Percentiles rank a stretch among this genome's conserved stretches.
These are phyloP conservation scores for Neodontobutis hainanensis DNA, from an alignment of 2,113 vertebrate species.

Conservation along the genomic window DNA sequence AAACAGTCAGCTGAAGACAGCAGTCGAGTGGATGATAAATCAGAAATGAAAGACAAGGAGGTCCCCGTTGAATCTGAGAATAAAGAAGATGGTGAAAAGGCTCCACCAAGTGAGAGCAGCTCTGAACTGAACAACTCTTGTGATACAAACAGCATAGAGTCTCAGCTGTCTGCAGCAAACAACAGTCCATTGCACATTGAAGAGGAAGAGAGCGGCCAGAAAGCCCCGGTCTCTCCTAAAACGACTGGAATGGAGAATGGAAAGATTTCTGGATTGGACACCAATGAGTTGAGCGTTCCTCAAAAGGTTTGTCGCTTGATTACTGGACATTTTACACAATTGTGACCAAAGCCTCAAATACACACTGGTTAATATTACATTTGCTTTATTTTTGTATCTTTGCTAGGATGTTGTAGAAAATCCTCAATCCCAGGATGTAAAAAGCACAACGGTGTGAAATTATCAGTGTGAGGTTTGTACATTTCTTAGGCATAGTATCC, in stretches of 20 bases:
- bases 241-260: constrained; percentile 57
- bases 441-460: constrained; percentile 65
- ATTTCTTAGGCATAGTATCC: neutral
- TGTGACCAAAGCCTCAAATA: neutral
- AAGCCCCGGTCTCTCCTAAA: neutral
- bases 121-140: constrained; percentile 58
- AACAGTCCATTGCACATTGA: constrained; percentile 57
- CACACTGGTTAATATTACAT: neutral
- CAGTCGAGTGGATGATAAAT: constrained; percentile 35
- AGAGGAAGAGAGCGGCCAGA: constrained; percentile 25
- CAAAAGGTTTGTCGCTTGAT: constrained; percentile 52
- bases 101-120: constrained; percentile 60
- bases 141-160: constrained; percentile 68
- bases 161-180: constrained; percentile 46
- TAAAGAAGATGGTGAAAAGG: constrained; percentile 12
- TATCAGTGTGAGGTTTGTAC: constrained; percentile 37
- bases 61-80: constrained; percentile 14
- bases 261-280: constrained; percentile 32
- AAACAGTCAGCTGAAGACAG: constrained; percentile 2
- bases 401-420: constrained; percentile 45
- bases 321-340: neutral
- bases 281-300: constrained; percentile 17
- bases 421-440: constrained; percentile 35
- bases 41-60: constrained; percentile 26
- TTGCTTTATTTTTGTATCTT: neutral